phyloP scores from a whole-genome alignment of 2,113 vertebrate species.

The Chlorocebus sabaeus region DNA sequence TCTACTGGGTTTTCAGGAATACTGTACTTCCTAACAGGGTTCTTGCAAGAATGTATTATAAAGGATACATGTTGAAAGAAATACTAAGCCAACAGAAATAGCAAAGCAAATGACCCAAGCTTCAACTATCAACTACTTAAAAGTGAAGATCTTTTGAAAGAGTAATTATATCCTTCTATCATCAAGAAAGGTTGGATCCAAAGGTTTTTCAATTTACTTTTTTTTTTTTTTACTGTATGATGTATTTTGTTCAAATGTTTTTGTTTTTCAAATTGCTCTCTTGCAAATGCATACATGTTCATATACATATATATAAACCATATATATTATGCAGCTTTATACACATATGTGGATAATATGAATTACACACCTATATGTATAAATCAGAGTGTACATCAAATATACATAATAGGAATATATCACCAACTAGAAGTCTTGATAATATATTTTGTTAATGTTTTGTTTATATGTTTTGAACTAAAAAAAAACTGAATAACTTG shows the following conservation, averaged over 20 bases:
- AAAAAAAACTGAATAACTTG: neutral
- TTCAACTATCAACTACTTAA: neutral
- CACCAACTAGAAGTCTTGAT: conserved; percentile 2
- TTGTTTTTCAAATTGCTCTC: conserved; percentile 19
- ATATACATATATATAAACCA: neutral
- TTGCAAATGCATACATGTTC: neutral
- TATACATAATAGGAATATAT: neutral
- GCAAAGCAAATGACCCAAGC: conserved; percentile 45
- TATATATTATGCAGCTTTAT: neutral
- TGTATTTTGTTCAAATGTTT: conserved; percentile 44
- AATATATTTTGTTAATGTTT: neutral
- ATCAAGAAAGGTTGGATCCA: neutral
- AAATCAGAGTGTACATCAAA: neutral
- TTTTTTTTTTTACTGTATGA: conserved; percentile 11
- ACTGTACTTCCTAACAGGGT: conserved; percentile 49
- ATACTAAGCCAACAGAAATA: conserved; percentile 24
- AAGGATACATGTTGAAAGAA: conserved; percentile 51
- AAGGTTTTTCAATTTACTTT: neutral
- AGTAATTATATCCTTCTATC: conserved; percentile 37
- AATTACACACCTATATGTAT: neutral
- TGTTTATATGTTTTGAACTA: neutral
- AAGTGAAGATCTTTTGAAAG: conserved; percentile 62
- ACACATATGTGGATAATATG: neutral
- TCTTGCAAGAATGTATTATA: conserved; percentile 46
- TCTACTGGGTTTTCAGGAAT: conserved; percentile 54